Percentiles rank a stretch among this genome's conserved stretches.
Evolutionary conservation across 2,797 vertebrate genomes (phyloP).

Genomic region (Peromyscus nudipes): DNA sequence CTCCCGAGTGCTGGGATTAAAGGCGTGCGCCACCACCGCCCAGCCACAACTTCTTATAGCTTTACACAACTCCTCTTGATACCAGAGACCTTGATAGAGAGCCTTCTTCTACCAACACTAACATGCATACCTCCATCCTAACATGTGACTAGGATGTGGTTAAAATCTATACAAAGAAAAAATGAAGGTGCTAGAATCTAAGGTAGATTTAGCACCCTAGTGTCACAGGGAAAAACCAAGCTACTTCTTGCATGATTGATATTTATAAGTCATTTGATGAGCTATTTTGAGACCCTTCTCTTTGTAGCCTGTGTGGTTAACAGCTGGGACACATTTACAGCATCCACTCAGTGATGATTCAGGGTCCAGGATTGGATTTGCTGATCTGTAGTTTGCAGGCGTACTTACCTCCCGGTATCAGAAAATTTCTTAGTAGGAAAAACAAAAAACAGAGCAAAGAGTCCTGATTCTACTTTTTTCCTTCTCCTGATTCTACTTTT

Average conservation of each 20-base stretch:
- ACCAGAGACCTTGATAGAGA: not conserved
- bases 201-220: not conserved
- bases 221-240: not conserved
- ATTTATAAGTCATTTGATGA: slow-evolving; percentile 36
- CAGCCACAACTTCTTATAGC: not conserved
- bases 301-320: not conserved
- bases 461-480: not conserved
- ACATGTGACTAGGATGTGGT: not conserved
- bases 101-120: not conserved
- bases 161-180: slow-evolving; percentile 1
- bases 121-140: not conserved
- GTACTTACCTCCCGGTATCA: not conserved
- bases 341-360: not conserved
- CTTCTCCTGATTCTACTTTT: not conserved
- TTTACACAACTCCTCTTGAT: not conserved
- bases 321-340: slow-evolving; percentile 46
- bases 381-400: slow-evolving; percentile 11
- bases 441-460: not conserved
- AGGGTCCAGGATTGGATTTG: slow-evolving; percentile 23
- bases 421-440: not conserved
- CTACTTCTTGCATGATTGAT: slow-evolving; percentile 33
- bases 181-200: not conserved
- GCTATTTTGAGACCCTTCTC: slow-evolving; percentile 37
- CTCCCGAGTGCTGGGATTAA: too few relatives aligned
- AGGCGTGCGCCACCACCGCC: too few relatives aligned